phyloP scores from a whole-genome alignment of 2,888 invertebrate genomes.

The Drosophila neonasuta region DNA sequence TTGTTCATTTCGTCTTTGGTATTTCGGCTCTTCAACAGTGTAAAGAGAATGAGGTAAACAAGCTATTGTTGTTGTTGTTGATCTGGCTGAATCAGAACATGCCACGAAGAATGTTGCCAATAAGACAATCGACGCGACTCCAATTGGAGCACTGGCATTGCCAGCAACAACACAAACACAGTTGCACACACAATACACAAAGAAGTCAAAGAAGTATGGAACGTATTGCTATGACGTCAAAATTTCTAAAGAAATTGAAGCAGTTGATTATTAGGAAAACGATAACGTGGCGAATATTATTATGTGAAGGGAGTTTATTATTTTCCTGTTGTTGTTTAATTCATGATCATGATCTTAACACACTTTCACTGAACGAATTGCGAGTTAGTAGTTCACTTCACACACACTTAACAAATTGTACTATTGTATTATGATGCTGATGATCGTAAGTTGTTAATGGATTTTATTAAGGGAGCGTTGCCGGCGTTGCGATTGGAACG shows the following conservation, averaged over 20 bases:
- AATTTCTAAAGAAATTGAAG: constrained; percentile 34
- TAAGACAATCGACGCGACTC: constrained; percentile 35
- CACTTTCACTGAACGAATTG: constrained; percentile 45
- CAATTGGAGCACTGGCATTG: constrained; percentile 49
- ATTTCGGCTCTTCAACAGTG: constrained; percentile 13
- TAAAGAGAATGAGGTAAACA: constrained; percentile 5
- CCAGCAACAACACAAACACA: constrained; percentile 21
- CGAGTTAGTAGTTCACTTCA: constrained; percentile 13
- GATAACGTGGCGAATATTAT: constrained; percentile 58
- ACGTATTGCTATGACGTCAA: constrained; percentile 31
- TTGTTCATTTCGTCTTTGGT: constrained; percentile 23
- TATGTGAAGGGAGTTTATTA: constrained; percentile 1
- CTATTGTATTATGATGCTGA: background rate
- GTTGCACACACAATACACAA: constrained; percentile 9
- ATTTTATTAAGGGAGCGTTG: constrained; percentile 12
- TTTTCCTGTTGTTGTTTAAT: constrained; percentile 12
- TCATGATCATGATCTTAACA: constrained; percentile 18
- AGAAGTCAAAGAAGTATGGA: background rate
- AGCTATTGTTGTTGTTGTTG: constrained; percentile 8
- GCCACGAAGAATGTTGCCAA: constrained; percentile 51
- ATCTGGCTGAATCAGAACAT: constrained; percentile 12
- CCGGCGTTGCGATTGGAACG: constrained; percentile 54
- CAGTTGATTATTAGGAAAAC: constrained; percentile 35
- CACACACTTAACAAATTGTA: constrained; percentile 19
- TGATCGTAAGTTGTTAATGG: constrained; percentile 14